Conservation (phyloP, 2,113 vertebrate species). For the Pteruthius melanotis region DNA sequence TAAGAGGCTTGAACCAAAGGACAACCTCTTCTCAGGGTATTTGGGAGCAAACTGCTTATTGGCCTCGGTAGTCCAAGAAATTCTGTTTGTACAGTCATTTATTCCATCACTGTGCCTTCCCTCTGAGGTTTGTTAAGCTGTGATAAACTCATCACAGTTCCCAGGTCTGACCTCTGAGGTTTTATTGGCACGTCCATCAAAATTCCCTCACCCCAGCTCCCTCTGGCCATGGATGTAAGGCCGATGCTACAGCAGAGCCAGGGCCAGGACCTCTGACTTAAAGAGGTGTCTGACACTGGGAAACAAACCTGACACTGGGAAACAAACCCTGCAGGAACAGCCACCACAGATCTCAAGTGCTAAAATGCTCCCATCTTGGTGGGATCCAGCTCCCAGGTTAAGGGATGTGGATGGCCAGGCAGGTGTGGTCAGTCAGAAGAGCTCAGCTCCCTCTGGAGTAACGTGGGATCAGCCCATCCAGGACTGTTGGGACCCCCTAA, state of each 20-base stretch:
- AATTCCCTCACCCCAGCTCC: background rate
- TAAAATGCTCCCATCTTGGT: background rate
- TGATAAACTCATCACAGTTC: background rate
- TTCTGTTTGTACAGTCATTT: background rate
- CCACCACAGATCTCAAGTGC: background rate
- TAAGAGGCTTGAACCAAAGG: background rate
- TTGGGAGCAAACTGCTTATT: background rate
- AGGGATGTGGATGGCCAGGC: background rate
- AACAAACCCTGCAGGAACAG: background rate
- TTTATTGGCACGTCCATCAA: background rate
- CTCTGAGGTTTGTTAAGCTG: background rate
- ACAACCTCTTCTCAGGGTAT: background rate
- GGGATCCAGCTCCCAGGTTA: background rate
- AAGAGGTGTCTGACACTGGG: background rate
- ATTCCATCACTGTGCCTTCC: background rate
- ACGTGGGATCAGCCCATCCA: fast-evolving
- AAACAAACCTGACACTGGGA: background rate
- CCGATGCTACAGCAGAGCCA: background rate
- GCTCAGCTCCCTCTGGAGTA: background rate
- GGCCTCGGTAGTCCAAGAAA: background rate
- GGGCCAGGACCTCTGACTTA: background rate
- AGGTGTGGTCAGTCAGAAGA: background rate
- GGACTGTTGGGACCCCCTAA: background rate
- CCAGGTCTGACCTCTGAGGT: background rate
- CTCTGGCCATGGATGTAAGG: fast-evolving